These are phyloP conservation scores for Diphyllodes magnificus DNA, from an alignment of 2,113 vertebrate genomes.

Conservation along the genomic window DNA sequence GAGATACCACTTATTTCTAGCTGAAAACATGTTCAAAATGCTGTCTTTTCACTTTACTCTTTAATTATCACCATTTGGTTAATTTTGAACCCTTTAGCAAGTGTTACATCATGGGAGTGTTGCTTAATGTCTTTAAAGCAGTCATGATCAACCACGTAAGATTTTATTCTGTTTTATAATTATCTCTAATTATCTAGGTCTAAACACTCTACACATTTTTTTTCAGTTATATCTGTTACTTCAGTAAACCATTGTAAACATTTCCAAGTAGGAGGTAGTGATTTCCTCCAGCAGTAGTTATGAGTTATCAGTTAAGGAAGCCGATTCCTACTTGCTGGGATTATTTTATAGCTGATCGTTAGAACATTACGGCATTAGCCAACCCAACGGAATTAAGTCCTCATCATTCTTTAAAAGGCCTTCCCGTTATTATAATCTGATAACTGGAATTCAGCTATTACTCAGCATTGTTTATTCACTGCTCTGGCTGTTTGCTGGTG, in stretches of 20 bases:
- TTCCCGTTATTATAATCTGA: not conserved
- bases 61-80: not conserved
- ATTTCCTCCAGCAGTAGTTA: not conserved
- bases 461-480: not conserved
- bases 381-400: not conserved
- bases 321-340: not conserved
- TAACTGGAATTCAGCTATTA: not conserved
- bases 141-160: not conserved
- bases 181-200: not conserved
- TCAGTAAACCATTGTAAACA: not conserved
- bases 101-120: not conserved
- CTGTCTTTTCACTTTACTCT: not conserved
- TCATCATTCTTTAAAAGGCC: not conserved
- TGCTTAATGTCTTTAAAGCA: not conserved
- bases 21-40: accelerated
- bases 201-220: not conserved
- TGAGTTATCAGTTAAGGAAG: not conserved
- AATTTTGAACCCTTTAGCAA: not conserved
- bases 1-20: not conserved
- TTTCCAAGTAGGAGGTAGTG: not conserved
- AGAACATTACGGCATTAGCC: not conserved
- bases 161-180: not conserved
- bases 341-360: not conserved
- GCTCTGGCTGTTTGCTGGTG: not conserved
- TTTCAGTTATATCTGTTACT: not conserved